These are phyloP conservation scores for Gallinago undulata DNA, from an alignment of 2,113 vertebrate species.

Conservation along the genomic window DNA sequence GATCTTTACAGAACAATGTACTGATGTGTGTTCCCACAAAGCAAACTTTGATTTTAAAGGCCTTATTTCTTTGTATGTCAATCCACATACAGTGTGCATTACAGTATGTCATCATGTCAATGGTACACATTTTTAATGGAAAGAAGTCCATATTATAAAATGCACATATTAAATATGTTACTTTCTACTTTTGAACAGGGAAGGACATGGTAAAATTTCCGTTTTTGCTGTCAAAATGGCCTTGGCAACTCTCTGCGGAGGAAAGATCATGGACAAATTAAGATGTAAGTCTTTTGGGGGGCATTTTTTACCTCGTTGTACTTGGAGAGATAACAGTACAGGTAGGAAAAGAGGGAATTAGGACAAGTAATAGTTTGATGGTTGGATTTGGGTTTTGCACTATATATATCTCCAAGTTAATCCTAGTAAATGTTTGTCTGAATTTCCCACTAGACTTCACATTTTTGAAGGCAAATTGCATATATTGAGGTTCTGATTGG, in stretches of 20 bases:
- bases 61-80: not conserved
- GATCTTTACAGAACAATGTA: not conserved
- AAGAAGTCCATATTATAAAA: not conserved
- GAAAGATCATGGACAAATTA: conserved; percentile 98
- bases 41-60: not conserved
- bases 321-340: not conserved
- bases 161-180: not conserved
- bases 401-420: not conserved
- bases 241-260: conserved; percentile 93
- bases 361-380: not conserved
- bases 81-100: not conserved
- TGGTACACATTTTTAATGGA: not conserved
- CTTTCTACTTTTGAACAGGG: conserved; percentile 79
- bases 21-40: not conserved
- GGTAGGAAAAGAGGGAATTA: not conserved
- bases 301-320: not conserved
- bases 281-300: conserved; percentile 87
- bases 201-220: conserved; percentile 92
- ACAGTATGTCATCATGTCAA: not conserved
- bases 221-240: conserved; percentile 96
- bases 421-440: not conserved
- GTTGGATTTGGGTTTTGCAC: not conserved
- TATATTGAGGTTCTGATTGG: not conserved
- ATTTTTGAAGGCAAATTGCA: not conserved
- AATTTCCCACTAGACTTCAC: not conserved